These are phyloP conservation scores for Steinernema scapterisci DNA, from an alignment of 2,888 invertebrate genomes.

Conservation along the genomic window DNA sequence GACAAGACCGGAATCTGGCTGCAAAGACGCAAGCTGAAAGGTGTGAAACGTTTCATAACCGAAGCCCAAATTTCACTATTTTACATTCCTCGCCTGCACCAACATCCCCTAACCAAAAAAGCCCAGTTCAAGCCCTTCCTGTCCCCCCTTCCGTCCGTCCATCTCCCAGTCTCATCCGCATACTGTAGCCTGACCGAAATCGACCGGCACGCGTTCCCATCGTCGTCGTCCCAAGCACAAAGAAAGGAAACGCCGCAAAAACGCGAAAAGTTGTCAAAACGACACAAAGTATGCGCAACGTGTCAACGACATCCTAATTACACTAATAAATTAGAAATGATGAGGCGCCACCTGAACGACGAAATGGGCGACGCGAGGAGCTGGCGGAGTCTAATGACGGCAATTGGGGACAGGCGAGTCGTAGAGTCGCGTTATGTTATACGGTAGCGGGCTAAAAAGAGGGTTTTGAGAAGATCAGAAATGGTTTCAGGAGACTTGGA, in stretches of 20 bases:
- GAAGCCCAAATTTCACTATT: too few relatives aligned
- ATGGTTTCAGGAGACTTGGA: neutral
- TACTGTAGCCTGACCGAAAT: neutral
- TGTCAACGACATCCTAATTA: constrained; percentile 30
- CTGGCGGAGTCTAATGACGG: neutral
- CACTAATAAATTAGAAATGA: constrained; percentile 29
- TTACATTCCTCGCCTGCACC: too few relatives aligned
- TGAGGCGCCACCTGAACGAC: constrained; percentile 24
- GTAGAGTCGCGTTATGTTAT: neutral
- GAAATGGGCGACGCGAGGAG: neutral
- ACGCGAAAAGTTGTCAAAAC: neutral
- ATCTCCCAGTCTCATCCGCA: neutral
- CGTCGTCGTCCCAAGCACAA: neutral
- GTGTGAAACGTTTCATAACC: too few relatives aligned
- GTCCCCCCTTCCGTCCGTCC: neutral
- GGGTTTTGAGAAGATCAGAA: neutral
- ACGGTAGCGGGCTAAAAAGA: constrained; percentile 3
- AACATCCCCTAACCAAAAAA: too few relatives aligned
- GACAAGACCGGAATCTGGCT: too few relatives aligned
- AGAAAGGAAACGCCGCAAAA: constrained; percentile 4
- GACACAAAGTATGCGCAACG: constrained; percentile 20
- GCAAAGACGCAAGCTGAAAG: too few relatives aligned
- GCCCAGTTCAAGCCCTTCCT: too few relatives aligned
- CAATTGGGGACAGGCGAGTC: constrained; percentile 1
- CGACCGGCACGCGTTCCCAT: neutral